Evolutionary conservation across 2,888 invertebrate genomes (phyloP).

Genomic region (Xanthorhoe designata): DNA sequence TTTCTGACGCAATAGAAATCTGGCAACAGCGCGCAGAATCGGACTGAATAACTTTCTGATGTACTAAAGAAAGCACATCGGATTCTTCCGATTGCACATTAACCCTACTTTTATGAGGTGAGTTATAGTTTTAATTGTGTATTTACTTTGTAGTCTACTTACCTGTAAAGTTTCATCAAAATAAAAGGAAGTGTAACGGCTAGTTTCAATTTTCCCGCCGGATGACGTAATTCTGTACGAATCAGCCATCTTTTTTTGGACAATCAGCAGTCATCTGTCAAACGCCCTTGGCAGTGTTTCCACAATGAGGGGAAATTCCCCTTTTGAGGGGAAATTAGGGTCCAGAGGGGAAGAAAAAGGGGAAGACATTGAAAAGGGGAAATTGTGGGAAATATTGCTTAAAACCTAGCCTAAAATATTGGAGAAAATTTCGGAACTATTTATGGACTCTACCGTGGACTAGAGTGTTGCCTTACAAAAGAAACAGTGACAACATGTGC

Average conservation of each 20-base stretch:
- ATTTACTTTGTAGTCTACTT: constrained; percentile 3
- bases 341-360: too few species aligned
- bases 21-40: constrained; percentile 80
- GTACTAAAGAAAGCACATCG: constrained; percentile 66
- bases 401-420: too few species aligned
- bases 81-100: constrained; percentile 60
- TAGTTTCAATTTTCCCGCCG: constrained; percentile 75
- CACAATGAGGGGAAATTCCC: too few species aligned
- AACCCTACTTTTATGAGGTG: constrained; percentile 71
- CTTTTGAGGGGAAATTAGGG: too few species aligned
- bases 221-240: constrained; percentile 73
- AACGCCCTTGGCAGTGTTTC: too few species aligned
- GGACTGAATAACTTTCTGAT: constrained; percentile 71
- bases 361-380: too few species aligned
- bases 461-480: too few species aligned
- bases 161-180: neutral
- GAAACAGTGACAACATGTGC: too few species aligned
- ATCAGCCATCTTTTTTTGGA: constrained; percentile 71
- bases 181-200: constrained; percentile 58
- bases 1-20: constrained; percentile 83
- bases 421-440: too few species aligned
- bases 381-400: too few species aligned
- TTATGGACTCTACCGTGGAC: too few species aligned
- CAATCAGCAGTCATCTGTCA: constrained; percentile 79
- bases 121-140: constrained; percentile 49